Conservation (phyloP, 2,888 invertebrate genomes). For the Druceiella hillmani region DNA sequence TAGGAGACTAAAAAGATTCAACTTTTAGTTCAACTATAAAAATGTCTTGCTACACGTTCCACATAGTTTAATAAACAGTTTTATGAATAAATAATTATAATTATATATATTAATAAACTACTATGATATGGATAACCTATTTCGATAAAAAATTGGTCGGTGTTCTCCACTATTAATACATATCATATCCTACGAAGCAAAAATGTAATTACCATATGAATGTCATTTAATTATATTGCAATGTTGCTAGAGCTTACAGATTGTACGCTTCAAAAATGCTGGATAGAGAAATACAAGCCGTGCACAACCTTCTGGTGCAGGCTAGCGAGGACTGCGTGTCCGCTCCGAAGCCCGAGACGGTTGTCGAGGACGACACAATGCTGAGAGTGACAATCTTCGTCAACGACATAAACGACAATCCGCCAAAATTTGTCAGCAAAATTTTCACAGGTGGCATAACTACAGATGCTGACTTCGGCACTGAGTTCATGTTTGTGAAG, state of each 20-base stretch:
- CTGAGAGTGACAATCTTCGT: constrained; percentile 67
- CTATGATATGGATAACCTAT: too few species aligned
- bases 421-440: constrained; percentile 73
- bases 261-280: constrained; percentile 46
- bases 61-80: too few species aligned
- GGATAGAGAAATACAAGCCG: constrained; percentile 67
- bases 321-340: constrained; percentile 79
- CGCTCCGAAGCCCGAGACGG: constrained; percentile 51
- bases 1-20: too few species aligned
- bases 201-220: constrained; percentile 10
- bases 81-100: too few species aligned
- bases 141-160: too few species aligned
- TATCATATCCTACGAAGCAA: too few species aligned
- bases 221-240: constrained; percentile 3
- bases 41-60: too few species aligned
- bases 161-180: too few species aligned
- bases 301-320: constrained; percentile 66
- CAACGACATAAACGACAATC: constrained; percentile 86
- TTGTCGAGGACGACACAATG: constrained; percentile 63
- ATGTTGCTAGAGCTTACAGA: constrained; percentile 15
- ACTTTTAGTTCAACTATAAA: too few species aligned
- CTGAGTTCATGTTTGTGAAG: constrained; percentile 78
- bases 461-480: constrained; percentile 87
- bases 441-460: constrained; percentile 93
- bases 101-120: too few species aligned